Evolutionary conservation across 2,797 vertebrate species (phyloP).

Genomic region (Kryptopterus vitreolus): DNA sequence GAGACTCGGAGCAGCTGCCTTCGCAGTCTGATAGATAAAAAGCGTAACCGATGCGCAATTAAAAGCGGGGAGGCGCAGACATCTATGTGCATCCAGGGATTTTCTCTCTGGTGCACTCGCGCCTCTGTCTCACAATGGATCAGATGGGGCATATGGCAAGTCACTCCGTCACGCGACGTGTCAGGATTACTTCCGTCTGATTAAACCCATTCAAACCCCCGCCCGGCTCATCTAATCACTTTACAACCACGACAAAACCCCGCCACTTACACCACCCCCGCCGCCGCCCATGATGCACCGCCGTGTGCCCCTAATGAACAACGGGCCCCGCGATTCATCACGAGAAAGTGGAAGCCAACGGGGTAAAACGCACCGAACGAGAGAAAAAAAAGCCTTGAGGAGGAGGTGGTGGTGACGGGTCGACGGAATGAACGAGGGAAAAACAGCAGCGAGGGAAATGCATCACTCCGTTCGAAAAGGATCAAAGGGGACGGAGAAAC

Average conservation of each 20-base stretch:
- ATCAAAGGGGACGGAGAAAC: background rate
- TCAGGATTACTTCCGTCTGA: conserved; percentile 74
- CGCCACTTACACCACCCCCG: conserved; percentile 65
- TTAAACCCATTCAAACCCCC: conserved; percentile 73
- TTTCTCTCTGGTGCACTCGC: conserved; percentile 36
- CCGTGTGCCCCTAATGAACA: conserved; percentile 72
- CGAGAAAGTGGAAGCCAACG: conserved; percentile 25
- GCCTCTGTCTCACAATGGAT: conserved; percentile 33
- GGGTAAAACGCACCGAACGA: conserved; percentile 17
- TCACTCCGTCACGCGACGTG: conserved; percentile 60
- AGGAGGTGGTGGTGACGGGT: background rate
- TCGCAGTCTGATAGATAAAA: conserved; percentile 66
- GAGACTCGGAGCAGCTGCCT: conserved; percentile 48
- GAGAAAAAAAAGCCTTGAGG: background rate
- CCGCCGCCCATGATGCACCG: conserved; percentile 63
- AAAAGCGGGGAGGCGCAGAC: conserved; percentile 69
- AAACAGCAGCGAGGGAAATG: background rate
- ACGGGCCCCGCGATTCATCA: conserved; percentile 55
- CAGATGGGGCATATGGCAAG: conserved; percentile 51
- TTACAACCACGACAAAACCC: conserved; percentile 71
- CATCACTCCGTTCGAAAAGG: too few species aligned
- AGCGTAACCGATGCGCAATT: conserved; percentile 74
- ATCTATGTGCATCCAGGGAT: conserved; percentile 71
- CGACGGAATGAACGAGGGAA: background rate
- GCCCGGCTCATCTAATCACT: conserved; percentile 80